Conservation (phyloP, 1,140 invertebrate species). For the Nasonia longicornis region DNA sequence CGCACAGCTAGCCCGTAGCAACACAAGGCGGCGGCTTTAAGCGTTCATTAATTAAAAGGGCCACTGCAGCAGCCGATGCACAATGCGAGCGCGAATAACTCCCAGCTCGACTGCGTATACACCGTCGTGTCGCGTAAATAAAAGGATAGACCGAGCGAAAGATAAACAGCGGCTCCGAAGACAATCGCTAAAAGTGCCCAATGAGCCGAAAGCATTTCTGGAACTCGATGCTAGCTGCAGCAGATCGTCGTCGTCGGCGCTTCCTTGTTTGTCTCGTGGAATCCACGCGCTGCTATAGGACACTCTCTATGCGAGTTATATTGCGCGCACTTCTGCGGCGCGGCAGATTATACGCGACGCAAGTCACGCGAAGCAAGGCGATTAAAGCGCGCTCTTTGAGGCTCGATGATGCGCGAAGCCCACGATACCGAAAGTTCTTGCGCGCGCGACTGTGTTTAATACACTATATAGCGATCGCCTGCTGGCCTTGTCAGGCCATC, state of each 20-base stretch:
- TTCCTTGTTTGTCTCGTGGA: background rate
- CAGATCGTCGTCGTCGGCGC: background rate
- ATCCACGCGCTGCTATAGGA: background rate
- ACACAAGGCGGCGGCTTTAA: background rate
- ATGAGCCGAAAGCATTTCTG: slow-evolving; percentile 31
- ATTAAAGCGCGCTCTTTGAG: slow-evolving; percentile 20
- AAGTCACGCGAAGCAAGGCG: slow-evolving; percentile 24
- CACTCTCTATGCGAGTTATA: background rate
- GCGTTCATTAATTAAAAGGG: slow-evolving; percentile 24
- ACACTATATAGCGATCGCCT: background rate
- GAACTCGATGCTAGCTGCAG: background rate
- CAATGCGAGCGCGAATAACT: background rate
- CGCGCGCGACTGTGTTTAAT: background rate
- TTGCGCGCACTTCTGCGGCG: background rate
- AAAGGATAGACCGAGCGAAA: slow-evolving; percentile 1
- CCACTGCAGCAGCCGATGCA: background rate
- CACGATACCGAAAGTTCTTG: slow-evolving; percentile 22
- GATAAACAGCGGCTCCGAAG: background rate
- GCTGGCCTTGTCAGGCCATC: background rate
- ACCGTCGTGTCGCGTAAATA: background rate
- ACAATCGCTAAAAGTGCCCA: slow-evolving; percentile 1
- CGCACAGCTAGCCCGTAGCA: background rate
- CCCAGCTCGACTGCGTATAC: too few species aligned
- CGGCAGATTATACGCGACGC: background rate
- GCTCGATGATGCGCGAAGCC: background rate